Percentiles rank a stretch among this genome's conserved stretches.
Conservation (phyloP, 2,113 vertebrate genomes). For the Pelobates fuscus region DNA sequence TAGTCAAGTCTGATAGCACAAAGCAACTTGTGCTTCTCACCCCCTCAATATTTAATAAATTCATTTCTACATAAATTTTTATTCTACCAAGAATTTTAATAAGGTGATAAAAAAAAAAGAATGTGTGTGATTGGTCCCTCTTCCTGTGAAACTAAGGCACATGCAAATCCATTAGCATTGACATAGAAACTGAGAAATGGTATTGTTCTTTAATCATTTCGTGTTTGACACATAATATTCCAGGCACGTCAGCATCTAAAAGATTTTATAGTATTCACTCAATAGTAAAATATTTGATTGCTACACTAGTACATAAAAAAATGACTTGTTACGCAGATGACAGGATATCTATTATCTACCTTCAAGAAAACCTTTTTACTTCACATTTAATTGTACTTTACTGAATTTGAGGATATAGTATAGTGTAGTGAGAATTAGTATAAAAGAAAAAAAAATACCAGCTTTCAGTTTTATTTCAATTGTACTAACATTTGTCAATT, state of each 20-base stretch:
- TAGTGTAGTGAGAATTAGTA: no score
- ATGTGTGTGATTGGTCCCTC: no score
- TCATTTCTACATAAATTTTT: no score
- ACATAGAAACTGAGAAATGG: slow-evolving; percentile 9
- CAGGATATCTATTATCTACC: slow-evolving; percentile 24
- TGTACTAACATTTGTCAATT: no score
- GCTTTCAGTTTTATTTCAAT: no score
- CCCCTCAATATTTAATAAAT: no score
- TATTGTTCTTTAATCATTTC: slow-evolving; percentile 21
- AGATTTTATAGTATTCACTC: slow-evolving; percentile 17
- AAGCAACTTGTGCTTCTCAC: no score
- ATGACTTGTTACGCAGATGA: slow-evolving; percentile 11
- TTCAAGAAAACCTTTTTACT: slow-evolving; percentile 18
- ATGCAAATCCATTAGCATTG: slow-evolving; percentile 31
- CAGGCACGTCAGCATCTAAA: background rate
- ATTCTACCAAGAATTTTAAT: no score
- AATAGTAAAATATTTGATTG: background rate
- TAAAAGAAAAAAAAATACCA: no score
- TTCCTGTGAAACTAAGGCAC: slow-evolving; percentile 5
- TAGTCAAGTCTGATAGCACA: no score
- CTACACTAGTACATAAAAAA: slow-evolving; percentile 2
- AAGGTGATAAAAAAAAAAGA: no score
- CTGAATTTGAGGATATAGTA: no score
- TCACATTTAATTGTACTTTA: slow-evolving; percentile 11
- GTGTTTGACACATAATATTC: slow-evolving; percentile 33